A percentile compares a stretch with the other conserved stretches of the same genome.
Evolutionary conservation across 2,888 invertebrate species (phyloP).

Genomic region (Yponomeuta cagnagella): DNA sequence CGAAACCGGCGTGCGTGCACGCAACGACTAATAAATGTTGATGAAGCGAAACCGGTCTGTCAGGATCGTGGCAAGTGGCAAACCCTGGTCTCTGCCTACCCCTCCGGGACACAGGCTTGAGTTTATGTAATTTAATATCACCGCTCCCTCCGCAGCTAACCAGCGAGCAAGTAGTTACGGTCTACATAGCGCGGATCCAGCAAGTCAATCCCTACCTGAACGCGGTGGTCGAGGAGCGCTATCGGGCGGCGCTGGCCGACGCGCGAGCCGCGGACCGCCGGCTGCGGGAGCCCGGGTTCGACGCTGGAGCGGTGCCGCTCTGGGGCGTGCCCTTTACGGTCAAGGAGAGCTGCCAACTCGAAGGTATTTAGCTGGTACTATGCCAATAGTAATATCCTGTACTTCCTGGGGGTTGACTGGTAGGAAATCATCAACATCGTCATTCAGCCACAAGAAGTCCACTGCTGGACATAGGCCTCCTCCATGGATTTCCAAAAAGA

Average conservation of each 20-base stretch:
- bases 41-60: no score
- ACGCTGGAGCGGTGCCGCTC: slow-evolving; percentile 77
- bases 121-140: no score
- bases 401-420: no score
- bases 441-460: no score
- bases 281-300: slow-evolving; percentile 40
- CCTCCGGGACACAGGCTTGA: no score
- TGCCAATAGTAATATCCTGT: background rate
- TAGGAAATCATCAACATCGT: no score
- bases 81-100: no score
- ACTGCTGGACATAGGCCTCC: no score
- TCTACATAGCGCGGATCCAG: slow-evolving; percentile 79
- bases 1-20: no score
- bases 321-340: slow-evolving; percentile 89
- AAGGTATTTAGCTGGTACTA: slow-evolving; percentile 64
- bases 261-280: slow-evolving; percentile 75
- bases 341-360: slow-evolving; percentile 85
- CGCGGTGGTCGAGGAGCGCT: slow-evolving; percentile 81
- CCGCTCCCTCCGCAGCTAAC: slow-evolving; percentile 58
- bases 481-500: no score
- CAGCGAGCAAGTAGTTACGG: slow-evolving; percentile 74
- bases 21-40: no score
- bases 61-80: no score
- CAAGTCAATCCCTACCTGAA: slow-evolving; percentile 81
- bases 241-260: slow-evolving; percentile 77